Conservation (phyloP, 2,888 invertebrate genomes). For the Sarcophaga carnaria region DNA sequence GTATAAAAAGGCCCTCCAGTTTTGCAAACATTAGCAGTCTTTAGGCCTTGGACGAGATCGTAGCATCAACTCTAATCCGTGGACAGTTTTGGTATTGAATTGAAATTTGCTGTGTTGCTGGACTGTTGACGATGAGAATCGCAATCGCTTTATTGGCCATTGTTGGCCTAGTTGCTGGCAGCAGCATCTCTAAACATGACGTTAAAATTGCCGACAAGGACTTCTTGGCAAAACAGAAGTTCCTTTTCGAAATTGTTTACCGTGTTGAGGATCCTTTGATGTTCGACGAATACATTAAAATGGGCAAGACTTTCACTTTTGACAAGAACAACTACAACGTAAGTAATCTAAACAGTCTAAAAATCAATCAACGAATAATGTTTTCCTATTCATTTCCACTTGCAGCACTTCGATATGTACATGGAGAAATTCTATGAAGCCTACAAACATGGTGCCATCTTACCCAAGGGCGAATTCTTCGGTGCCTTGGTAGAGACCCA, state of each 20-base stretch:
- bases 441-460: slow-evolving; percentile 76
- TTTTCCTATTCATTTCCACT: slow-evolving; percentile 76
- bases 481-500: too few species aligned
- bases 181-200: slow-evolving; percentile 65
- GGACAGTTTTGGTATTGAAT: slow-evolving; percentile 70
- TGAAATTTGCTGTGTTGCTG: slow-evolving; percentile 24
- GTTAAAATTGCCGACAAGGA: slow-evolving; percentile 74
- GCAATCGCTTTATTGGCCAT: slow-evolving; percentile 71
- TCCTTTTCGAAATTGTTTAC: slow-evolving; percentile 75
- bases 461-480: slow-evolving; percentile 83
- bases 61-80: slow-evolving; percentile 72
- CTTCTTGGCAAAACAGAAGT: slow-evolving; percentile 75
- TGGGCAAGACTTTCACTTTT: slow-evolving; percentile 82
- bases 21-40: slow-evolving; percentile 73
- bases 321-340: slow-evolving; percentile 63
- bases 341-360: background rate
- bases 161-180: slow-evolving; percentile 69
- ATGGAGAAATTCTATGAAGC: slow-evolving; percentile 72
- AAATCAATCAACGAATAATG: background rate
- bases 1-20: slow-evolving; percentile 44
- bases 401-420: slow-evolving; percentile 68
- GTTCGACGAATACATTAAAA: slow-evolving; percentile 76
- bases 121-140: slow-evolving; percentile 68
- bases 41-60: slow-evolving; percentile 74
- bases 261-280: slow-evolving; percentile 72